A percentile compares a stretch with the other conserved stretches of the same genome.
Conservation (phyloP, 2,888 invertebrate genomes). For the Cecidostiba fungosa region DNA sequence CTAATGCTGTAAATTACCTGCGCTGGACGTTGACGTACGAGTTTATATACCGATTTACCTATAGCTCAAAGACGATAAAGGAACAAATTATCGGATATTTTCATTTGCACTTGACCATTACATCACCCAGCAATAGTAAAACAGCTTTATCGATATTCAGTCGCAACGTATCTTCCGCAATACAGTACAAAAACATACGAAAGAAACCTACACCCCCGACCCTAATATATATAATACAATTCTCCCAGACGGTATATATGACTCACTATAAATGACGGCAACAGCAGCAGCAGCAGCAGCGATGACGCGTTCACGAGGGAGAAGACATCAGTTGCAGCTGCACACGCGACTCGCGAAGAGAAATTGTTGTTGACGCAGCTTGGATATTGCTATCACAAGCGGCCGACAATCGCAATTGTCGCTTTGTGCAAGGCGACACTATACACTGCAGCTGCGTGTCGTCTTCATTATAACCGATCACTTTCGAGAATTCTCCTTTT, state of each 20-base stretch:
- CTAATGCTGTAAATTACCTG: background rate
- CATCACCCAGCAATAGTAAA: no score
- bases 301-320: background rate
- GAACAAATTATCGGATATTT: no score
- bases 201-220: no score
- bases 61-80: no score
- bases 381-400: background rate
- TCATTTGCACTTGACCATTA: no score
- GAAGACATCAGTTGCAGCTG: conserved; percentile 7
- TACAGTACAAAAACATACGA: no score
- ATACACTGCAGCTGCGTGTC: background rate
- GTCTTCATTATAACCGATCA: background rate
- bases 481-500: background rate
- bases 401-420: background rate
- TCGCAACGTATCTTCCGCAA: no score
- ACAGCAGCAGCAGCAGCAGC: background rate
- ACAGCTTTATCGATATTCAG: no score
- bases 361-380: conserved; percentile 10
- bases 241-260: background rate
- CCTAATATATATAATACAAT: no score
- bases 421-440: background rate
- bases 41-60: no score
- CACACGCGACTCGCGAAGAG: background rate
- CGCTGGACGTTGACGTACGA: background rate
- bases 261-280: background rate